Base-by-base conservation (phyloP, 2,113 vertebrate genomes). In the Oryzias woworae region DNA sequence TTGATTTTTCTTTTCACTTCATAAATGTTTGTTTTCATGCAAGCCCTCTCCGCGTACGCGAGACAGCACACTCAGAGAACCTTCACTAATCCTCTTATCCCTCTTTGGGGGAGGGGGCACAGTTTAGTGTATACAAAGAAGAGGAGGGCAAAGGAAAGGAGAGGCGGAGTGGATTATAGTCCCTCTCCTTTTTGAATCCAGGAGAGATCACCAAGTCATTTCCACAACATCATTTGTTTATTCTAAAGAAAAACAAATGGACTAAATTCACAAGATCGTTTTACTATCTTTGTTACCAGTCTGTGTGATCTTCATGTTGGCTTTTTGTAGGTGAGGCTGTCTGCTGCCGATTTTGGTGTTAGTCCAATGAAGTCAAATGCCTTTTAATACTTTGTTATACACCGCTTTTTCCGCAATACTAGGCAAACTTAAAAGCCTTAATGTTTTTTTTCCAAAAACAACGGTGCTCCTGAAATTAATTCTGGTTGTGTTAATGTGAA, bases 61-160 rank as follows among this genome's bases (percentile, higher is more conserved):
- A 83, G 80, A 80, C 84, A 84, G 81, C 67, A 74, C 75, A 80
- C 78, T 75, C 72, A 54, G 69, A 60, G 67, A 56, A 76, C 80
- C 59, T 53, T 72, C 71, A 55, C 82, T 87, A 90, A 90, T 73
- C 88, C 81, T 82, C 84, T 90, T 85, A 90, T 88, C 84, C 88
- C 64, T 86, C 82, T 85, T 80, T 78, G 68, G 77, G 77, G 36
- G 36, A 36, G 36, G 36, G 78, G 88, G 84, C 81, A 83, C 77
- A 80, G 88, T 85, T 88, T 86, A 90, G 85, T 81, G 87, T 86
- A 90, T 88, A 87, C 87, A 90, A 88, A 87, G 81, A 73, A 58
- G 75, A 73, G 65, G 75, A 65, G 78, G 42, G 62, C 15, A 53
- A 79, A 75, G 81, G 85, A 75, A 89, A 77, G 78, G 61, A 82